Percentiles rank a stretch among this genome's conserved stretches.
Evolutionary conservation across 2,113 vertebrate genomes (phyloP).

Genomic region (Entomyzon cyanotis): DNA sequence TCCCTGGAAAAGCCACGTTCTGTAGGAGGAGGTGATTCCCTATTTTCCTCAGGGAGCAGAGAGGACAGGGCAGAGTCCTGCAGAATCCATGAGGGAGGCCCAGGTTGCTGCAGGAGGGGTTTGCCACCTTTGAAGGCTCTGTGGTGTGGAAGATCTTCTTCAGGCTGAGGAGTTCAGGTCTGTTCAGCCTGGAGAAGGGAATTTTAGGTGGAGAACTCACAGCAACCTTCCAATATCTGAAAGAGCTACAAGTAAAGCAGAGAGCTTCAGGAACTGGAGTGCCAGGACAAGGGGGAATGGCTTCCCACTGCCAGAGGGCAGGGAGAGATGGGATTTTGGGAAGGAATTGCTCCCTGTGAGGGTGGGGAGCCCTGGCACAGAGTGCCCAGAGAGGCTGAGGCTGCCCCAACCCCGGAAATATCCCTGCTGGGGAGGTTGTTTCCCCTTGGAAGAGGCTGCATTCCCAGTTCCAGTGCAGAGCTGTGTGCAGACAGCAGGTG

Average conservation of each 20-base stretch:
- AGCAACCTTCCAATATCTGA: neutral
- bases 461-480: neutral
- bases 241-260: too few relatives aligned
- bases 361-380: neutral
- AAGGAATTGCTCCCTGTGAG: neutral
- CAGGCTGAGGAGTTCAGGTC: neutral
- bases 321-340: neutral
- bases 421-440: neutral
- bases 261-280: neutral
- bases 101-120: neutral
- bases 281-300: neutral
- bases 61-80: neutral
- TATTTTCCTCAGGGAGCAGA: neutral
- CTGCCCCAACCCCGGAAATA: neutral
- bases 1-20: neutral
- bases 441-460: fast-evolving
- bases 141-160: neutral
- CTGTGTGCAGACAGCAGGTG: neutral
- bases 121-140: neutral
- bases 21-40: neutral
- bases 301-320: neutral
- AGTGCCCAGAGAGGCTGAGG: neutral
- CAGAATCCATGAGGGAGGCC: fast-evolving
- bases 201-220: too few relatives aligned
- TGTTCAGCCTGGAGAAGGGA: too few relatives aligned